These are phyloP conservation scores for Plectropomus leopardus DNA, from an alignment of 2,113 vertebrate genomes.

Conservation along the genomic window DNA sequence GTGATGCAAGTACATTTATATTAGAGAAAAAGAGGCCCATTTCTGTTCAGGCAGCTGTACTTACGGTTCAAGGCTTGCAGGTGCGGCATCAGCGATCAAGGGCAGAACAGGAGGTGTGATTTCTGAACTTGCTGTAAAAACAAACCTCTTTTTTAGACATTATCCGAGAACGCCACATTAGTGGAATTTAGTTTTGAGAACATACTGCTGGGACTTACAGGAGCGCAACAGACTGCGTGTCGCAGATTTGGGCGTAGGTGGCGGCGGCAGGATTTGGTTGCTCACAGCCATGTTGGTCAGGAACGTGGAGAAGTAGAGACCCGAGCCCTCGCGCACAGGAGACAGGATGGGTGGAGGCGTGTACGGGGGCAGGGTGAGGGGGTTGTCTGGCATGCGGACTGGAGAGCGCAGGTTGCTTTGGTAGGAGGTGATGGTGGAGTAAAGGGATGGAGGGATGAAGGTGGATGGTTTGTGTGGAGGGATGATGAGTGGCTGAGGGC, in stretches of 20 bases:
- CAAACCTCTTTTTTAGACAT: neutral
- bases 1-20: too few species aligned
- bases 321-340: slow-evolving; percentile 94
- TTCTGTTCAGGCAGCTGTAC: slow-evolving; percentile 65
- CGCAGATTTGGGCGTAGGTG: slow-evolving; percentile 91
- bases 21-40: too few species aligned
- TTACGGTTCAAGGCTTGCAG: slow-evolving; percentile 98
- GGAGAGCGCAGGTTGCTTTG: slow-evolving; percentile 98
- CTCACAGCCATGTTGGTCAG: slow-evolving; percentile 86
- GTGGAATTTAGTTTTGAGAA: neutral
- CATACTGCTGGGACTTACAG: slow-evolving; percentile 84
- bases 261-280: slow-evolving; percentile 89
- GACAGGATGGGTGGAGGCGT: slow-evolving; percentile 98
- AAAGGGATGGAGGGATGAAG: slow-evolving; percentile 93
- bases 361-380: slow-evolving; percentile 92
- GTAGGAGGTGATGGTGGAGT: slow-evolving; percentile 94
- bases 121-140: slow-evolving; percentile 90
- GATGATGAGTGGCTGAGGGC: slow-evolving; percentile 97
- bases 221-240: slow-evolving; percentile 92
- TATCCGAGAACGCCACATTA: neutral
- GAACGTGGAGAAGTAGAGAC: slow-evolving; percentile 97
- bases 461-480: slow-evolving; percentile 93
- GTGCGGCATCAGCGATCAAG: slow-evolving; percentile 91
- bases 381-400: slow-evolving; percentile 91
- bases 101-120: slow-evolving; percentile 92